phyloP scores from a whole-genome alignment of 2,888 invertebrate genomes.

The Deilephila elpenor region DNA sequence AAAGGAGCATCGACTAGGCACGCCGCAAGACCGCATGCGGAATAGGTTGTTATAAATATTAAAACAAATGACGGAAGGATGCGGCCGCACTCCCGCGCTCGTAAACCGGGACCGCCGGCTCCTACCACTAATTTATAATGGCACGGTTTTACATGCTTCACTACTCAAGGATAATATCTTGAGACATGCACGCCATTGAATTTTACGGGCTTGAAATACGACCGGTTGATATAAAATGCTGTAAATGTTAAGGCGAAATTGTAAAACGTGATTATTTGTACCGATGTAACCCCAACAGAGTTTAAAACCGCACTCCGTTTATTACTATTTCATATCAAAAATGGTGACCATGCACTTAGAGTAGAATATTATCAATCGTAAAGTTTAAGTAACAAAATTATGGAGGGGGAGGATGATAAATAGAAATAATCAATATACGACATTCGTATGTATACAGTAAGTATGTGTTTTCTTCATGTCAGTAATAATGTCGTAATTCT shows the following conservation, averaged over 20 bases:
- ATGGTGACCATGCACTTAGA: too few relatives aligned
- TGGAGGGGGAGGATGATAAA: too few relatives aligned
- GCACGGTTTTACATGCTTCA: constrained; percentile 6
- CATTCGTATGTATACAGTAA: too few relatives aligned
- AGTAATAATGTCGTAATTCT: too few relatives aligned
- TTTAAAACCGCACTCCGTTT: too few relatives aligned
- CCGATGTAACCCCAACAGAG: too few relatives aligned
- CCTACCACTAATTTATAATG: constrained; percentile 8
- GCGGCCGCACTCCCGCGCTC: constrained; percentile 34
- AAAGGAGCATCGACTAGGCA: background rate
- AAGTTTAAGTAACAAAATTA: too few relatives aligned
- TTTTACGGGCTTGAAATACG: background rate
- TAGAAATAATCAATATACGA: too few relatives aligned
- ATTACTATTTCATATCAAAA: too few relatives aligned
- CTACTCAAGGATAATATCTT: background rate
- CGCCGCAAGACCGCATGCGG: constrained; percentile 6
- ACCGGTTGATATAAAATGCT: background rate
- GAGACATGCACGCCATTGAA: background rate
- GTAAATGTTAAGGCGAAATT: background rate
- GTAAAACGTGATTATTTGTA: too few relatives aligned
- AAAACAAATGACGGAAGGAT: constrained; percentile 42
- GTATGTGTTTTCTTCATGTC: too few relatives aligned
- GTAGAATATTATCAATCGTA: too few relatives aligned
- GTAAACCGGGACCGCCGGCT: constrained; percentile 28
- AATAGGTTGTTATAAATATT: constrained; percentile 40